phyloP scores from a whole-genome alignment of 2,113 vertebrate species.

The Channa argus region DNA sequence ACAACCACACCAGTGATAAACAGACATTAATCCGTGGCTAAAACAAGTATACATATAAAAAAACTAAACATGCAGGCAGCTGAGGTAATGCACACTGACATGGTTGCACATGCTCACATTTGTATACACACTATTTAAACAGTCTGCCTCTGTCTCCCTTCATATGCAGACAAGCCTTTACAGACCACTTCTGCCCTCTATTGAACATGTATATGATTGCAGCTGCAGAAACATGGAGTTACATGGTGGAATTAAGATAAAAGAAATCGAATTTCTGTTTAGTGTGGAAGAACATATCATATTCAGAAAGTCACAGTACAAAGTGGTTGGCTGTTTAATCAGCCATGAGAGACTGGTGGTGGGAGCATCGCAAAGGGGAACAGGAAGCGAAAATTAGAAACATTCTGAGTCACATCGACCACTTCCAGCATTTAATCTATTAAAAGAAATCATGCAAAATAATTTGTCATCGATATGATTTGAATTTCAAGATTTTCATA shows the following conservation, averaged over 20 bases:
- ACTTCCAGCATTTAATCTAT: neutral
- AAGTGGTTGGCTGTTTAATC: conserved; percentile 19
- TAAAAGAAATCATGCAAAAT: neutral
- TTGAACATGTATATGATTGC: conserved; percentile 76
- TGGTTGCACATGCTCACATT: conserved; percentile 26
- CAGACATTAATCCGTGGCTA: conserved; percentile 34
- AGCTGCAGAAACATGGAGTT: conserved; percentile 5
- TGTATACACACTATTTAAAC: conserved; percentile 6
- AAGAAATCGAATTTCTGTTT: conserved; percentile 8
- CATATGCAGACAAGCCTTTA: conserved; percentile 30
- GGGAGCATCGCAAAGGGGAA: neutral
- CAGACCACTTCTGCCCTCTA: conserved; percentile 91
- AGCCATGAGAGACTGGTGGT: neutral
- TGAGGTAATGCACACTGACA: conserved; percentile 12
- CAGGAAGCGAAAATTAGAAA: neutral
- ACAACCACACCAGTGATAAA: conserved; percentile 26
- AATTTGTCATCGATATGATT: neutral
- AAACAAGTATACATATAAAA: conserved; percentile 40
- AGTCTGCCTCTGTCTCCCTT: conserved; percentile 6
- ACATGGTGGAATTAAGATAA: conserved; percentile 2
- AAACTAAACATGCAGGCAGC: conserved; percentile 14
- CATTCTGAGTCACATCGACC: neutral
- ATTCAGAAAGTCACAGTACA: conserved; percentile 13
- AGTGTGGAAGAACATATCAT: neutral
- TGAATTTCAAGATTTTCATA: neutral